These are phyloP conservation scores for Xiphorhynchus elegans DNA, from an alignment of 2,113 vertebrate species.

Conservation along the genomic window DNA sequence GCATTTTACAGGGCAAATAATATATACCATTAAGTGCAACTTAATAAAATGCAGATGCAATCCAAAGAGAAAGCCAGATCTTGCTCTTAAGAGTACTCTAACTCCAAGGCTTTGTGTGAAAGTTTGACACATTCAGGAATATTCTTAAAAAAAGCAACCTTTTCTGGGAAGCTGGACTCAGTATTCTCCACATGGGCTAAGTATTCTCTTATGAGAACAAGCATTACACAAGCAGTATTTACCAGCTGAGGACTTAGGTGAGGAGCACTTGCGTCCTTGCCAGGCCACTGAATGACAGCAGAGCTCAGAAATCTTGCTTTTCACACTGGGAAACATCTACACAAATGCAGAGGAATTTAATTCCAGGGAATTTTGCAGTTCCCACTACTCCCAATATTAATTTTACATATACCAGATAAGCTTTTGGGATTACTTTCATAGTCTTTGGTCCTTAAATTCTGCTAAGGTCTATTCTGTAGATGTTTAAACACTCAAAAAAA, in stretches of 20 bases:
- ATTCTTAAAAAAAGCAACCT: not conserved
- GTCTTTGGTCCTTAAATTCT: not conserved
- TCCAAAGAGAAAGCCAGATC: not conserved
- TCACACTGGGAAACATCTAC: not conserved
- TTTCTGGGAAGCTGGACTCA: not conserved
- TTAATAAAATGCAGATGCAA: not conserved
- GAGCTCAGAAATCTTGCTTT: not conserved
- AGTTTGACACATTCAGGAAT: not conserved
- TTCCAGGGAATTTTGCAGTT: not conserved
- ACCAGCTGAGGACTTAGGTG: not conserved
- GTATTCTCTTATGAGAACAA: not conserved
- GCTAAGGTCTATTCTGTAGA: not conserved
- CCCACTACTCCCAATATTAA: not conserved
- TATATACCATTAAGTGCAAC: not conserved
- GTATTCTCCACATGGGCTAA: not conserved
- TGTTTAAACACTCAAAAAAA: not conserved
- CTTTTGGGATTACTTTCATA: not conserved
- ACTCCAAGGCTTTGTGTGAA: not conserved
- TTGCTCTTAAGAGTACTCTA: not conserved
- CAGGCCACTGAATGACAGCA: not conserved
- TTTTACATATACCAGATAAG: not conserved
- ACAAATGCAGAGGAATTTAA: not conserved
- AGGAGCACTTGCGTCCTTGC: not conserved
- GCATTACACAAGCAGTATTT: not conserved
- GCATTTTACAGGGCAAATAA: not conserved